Evolutionary conservation across 2,888 invertebrate genomes (phyloP).

Genomic region (Apocheima hispidaria): DNA sequence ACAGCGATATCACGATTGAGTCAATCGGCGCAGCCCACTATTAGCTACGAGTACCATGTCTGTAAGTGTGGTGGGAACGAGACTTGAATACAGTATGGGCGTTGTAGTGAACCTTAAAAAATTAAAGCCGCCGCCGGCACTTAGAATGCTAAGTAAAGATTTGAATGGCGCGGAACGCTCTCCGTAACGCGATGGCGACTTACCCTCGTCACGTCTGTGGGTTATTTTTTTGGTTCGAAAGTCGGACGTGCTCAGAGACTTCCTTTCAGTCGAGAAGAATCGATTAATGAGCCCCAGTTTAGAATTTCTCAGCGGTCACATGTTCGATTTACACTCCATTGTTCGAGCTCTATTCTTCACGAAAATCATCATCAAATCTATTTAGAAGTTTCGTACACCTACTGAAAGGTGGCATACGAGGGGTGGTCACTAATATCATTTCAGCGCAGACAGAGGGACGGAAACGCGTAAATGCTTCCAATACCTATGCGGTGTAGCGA

Average conservation of each 20-base stretch:
- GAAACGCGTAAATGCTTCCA: constrained; percentile 70
- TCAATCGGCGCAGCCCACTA: constrained; percentile 63
- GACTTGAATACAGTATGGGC: constrained; percentile 76
- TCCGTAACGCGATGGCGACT: constrained; percentile 68
- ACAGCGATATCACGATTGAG: constrained; percentile 48
- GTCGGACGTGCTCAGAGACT: constrained; percentile 65
- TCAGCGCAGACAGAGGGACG: constrained; percentile 68
- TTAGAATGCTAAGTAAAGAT: constrained; percentile 81
- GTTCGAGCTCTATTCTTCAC: constrained; percentile 33
- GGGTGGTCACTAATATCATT: constrained; percentile 69
- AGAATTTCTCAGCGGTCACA: constrained; percentile 55
- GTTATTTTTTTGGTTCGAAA: constrained; percentile 68
- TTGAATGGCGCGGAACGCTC: constrained; percentile 71
- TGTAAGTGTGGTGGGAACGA: constrained; percentile 77
- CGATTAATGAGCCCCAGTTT: constrained; percentile 67
- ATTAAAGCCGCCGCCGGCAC: constrained; percentile 74
- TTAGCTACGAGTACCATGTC: constrained; percentile 75
- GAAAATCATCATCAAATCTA: constrained; percentile 30
- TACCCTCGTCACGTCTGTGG: constrained; percentile 68
- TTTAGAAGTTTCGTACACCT: constrained; percentile 39
- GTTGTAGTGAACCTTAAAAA: constrained; percentile 77
- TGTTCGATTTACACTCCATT: constrained; percentile 37
- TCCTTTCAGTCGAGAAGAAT: constrained; percentile 65
- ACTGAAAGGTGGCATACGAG: constrained; percentile 56
- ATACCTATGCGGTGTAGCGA: constrained; percentile 61